Evolutionary conservation across 2,888 invertebrate species (phyloP).

Genomic region (Euzetes globulus): DNA sequence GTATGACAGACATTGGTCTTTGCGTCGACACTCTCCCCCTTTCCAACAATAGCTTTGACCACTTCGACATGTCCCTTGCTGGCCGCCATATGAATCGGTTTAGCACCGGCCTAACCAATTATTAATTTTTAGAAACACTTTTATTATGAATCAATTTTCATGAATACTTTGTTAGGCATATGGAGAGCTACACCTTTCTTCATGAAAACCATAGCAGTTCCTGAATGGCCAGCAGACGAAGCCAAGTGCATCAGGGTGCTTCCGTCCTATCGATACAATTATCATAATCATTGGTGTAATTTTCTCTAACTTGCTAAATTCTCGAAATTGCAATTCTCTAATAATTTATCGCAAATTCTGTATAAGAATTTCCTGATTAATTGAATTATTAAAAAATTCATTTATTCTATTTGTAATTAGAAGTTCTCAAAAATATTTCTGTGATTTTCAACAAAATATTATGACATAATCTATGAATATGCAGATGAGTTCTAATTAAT

Average conservation of each 20-base stretch:
- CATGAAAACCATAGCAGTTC: constrained; percentile 95
- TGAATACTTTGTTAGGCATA: constrained; percentile 88
- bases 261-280: constrained; percentile 66
- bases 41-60: constrained; percentile 86
- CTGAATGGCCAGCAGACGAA: constrained; percentile 91
- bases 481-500: too few relatives aligned
- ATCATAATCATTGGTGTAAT: too few relatives aligned
- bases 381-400: neutral
- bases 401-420: neutral
- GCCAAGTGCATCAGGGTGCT: constrained; percentile 98
- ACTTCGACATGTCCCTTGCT: constrained; percentile 94
- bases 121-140: neutral
- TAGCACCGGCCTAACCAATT: constrained; percentile 67
- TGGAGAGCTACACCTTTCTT: constrained; percentile 97
- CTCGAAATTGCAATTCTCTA: too few relatives aligned
- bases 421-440: too few relatives aligned
- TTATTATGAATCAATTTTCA: neutral
- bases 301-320: too few relatives aligned
- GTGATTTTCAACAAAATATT: too few relatives aligned
- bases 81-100: constrained; percentile 96
- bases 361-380: too few relatives aligned
- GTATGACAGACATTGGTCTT: constrained; percentile 73
- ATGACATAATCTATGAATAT: too few relatives aligned
- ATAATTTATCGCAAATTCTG: too few relatives aligned
- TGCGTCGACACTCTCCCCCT: constrained; percentile 93